Evolutionary conservation across 2,888 invertebrate genomes (phyloP).

Genomic region (Pandemis heparana): DNA sequence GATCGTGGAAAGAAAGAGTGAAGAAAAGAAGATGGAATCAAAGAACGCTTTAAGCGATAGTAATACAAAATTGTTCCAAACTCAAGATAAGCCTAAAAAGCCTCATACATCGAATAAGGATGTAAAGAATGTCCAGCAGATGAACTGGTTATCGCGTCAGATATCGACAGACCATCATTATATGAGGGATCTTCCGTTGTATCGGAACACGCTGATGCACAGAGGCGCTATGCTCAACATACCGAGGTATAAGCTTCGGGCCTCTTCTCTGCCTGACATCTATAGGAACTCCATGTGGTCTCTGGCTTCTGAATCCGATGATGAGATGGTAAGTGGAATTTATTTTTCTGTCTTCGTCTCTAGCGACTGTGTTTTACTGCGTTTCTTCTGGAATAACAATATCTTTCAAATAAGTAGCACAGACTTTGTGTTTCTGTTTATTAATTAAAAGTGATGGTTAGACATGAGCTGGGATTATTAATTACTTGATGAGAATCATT

Average conservation of each 20-base stretch:
- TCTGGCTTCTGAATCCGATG: constrained; percentile 84
- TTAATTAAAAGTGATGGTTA: no score
- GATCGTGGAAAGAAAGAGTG: constrained; percentile 50
- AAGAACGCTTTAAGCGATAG: constrained; percentile 12
- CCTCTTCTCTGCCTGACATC: constrained; percentile 96
- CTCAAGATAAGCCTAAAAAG: constrained; percentile 43
- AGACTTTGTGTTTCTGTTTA: no score
- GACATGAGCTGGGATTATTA: no score
- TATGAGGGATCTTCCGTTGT: constrained; percentile 88
- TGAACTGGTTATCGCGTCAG: constrained; percentile 75
- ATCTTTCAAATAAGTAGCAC: no score
- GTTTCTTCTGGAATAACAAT: no score
- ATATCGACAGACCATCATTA: constrained; percentile 88
- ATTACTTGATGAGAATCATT: no score
- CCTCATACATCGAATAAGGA: constrained; percentile 44
- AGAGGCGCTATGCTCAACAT: constrained; percentile 94
- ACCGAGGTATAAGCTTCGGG: constrained; percentile 91
- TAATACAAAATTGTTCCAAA: constrained; percentile 26
- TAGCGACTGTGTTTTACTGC: no score
- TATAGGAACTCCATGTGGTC: constrained; percentile 94
- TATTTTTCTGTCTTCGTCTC: no score
- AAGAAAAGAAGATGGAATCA: constrained; percentile 13
- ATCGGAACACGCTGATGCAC: constrained; percentile 93
- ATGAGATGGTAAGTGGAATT: constrained; percentile 87
- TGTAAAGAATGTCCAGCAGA: constrained; percentile 40